These are phyloP conservation scores for Hedychridium roseum DNA, from an alignment of 2,888 invertebrate species.

Conservation along the genomic window DNA sequence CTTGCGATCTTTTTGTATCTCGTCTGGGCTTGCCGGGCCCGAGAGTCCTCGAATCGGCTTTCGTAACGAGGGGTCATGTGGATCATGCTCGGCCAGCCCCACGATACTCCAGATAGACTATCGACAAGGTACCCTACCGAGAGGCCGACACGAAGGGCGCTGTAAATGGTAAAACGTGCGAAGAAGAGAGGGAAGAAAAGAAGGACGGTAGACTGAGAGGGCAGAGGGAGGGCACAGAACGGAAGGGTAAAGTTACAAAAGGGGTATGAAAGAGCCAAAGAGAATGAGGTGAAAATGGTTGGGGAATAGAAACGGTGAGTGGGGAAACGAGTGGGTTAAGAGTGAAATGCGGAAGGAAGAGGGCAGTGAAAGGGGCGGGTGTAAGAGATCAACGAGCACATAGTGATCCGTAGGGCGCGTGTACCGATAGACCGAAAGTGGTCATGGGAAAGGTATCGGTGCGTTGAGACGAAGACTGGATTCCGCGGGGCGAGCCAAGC, in stretches of 20 bases:
- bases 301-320: too few relatives aligned
- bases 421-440: conserved; percentile 49
- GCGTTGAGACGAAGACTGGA: conserved; percentile 56
- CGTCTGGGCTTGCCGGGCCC: too few relatives aligned
- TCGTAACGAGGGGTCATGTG: background rate
- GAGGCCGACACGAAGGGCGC: conserved; percentile 40
- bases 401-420: too few relatives aligned
- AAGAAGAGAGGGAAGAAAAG: background rate
- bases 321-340: too few relatives aligned
- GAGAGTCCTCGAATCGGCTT: too few relatives aligned
- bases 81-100: background rate
- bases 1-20: too few relatives aligned
- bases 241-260: background rate
- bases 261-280: background rate
- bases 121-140: conserved; percentile 45
- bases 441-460: conserved; percentile 53
- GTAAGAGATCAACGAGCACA: too few relatives aligned
- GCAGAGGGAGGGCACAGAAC: background rate
- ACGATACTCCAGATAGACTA: conserved; percentile 34
- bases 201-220: conserved; percentile 10
- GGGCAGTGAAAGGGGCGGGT: too few relatives aligned
- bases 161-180: conserved; percentile 48
- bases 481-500: conserved; percentile 58
- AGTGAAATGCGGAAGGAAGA: too few relatives aligned
- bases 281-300: too few relatives aligned